Percentiles rank a stretch among this genome's conserved stretches.
Evolutionary conservation across 2,797 vertebrate species (phyloP).

Genomic region (Threskiornis aethiopicus): DNA sequence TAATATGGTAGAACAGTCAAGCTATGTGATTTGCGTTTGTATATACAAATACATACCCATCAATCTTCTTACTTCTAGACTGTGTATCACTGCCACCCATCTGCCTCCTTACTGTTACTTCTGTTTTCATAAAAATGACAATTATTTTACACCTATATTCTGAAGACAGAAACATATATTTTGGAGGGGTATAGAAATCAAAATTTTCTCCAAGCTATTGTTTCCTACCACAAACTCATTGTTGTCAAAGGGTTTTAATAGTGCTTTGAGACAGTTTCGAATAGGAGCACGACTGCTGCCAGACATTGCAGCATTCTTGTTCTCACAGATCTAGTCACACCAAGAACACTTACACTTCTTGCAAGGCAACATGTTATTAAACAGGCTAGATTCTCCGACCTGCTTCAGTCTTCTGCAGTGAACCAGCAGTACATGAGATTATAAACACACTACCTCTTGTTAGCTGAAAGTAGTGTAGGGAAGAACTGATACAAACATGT

Average conservation of each 20-base stretch:
- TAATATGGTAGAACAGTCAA: constrained; percentile 74
- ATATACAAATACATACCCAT: constrained; percentile 62
- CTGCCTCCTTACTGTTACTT: constrained; percentile 36
- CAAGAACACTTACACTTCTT: neutral
- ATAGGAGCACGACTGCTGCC: neutral
- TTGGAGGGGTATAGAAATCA: neutral
- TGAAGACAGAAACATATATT: neutral
- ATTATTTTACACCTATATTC: constrained; percentile 42
- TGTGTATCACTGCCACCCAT: constrained; percentile 5
- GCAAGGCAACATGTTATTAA: neutral
- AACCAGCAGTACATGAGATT: neutral
- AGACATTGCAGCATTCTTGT: neutral
- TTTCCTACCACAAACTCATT: neutral
- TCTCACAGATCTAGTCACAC: neutral
- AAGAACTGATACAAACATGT: neutral
- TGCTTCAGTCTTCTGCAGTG: neutral
- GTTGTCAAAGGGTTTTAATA: neutral
- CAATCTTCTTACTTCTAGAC: constrained; percentile 32
- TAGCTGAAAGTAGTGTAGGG: neutral
- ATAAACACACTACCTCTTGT: neutral
- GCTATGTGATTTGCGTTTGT: constrained; percentile 60
- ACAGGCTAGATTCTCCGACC: neutral
- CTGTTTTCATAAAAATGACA: constrained; percentile 39
- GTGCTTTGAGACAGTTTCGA: neutral
- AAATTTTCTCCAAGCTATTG: neutral